Conservation (phyloP, 2,888 invertebrate genomes). For the Cyclophora albipunctata region DNA sequence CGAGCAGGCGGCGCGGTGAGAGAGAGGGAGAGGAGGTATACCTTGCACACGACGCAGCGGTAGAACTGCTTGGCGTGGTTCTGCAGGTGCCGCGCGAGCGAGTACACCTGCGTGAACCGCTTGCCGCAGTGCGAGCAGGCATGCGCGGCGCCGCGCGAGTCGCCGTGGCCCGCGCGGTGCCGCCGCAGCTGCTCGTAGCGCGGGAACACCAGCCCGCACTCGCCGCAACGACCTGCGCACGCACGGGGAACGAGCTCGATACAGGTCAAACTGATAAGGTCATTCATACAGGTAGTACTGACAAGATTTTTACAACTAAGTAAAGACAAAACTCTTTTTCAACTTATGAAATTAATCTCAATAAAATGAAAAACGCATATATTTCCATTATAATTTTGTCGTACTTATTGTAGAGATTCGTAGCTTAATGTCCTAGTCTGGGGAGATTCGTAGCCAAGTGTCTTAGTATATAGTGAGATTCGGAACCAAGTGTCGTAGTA, state of each 20-base stretch:
- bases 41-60: constrained; percentile 69
- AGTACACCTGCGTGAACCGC: constrained; percentile 60
- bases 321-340: too few relatives aligned
- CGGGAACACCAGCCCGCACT: constrained; percentile 52
- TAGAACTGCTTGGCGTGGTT: constrained; percentile 68
- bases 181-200: constrained; percentile 62
- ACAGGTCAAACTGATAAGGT: too few relatives aligned
- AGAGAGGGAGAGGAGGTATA: background rate
- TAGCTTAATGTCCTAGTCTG: too few relatives aligned
- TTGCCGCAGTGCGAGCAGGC: constrained; percentile 64
- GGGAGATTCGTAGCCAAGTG: too few relatives aligned
- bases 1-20: constrained; percentile 45
- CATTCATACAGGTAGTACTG: too few relatives aligned
- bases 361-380: too few relatives aligned
- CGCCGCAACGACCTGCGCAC: constrained; percentile 43
- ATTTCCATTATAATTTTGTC: too few relatives aligned
- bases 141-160: constrained; percentile 22
- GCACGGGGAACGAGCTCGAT: background rate
- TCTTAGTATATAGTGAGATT: too few relatives aligned
- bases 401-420: too few relatives aligned
- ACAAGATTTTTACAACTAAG: too few relatives aligned
- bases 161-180: constrained; percentile 28
- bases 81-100: constrained; percentile 62
- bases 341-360: too few relatives aligned
- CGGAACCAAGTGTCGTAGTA: too few relatives aligned